These are phyloP conservation scores for Stomatorhinus walkeri DNA, from an alignment of 2,797 vertebrate genomes.

Conservation along the genomic window DNA sequence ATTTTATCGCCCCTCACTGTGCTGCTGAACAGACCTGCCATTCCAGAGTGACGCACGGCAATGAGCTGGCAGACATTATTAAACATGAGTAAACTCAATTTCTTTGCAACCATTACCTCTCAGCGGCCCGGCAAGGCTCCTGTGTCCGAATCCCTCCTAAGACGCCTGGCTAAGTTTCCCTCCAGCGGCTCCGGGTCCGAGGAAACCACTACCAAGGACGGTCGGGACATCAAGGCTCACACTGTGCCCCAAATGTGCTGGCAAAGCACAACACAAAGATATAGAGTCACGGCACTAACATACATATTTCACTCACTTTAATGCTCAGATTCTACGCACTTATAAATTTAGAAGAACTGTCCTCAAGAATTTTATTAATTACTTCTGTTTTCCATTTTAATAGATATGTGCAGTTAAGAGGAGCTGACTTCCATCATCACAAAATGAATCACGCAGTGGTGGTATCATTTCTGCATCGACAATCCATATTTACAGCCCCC, in stretches of 20 bases:
- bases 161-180: not conserved
- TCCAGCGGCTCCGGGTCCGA: not conserved
- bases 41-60: not conserved
- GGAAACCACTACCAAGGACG: not conserved
- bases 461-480: not conserved
- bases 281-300: not conserved
- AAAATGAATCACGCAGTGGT: not conserved
- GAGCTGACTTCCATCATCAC: not conserved
- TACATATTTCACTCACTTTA: not conserved
- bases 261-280: not conserved
- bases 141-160: not conserved
- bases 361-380: not conserved
- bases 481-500: not conserved
- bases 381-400: not conserved
- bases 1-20: not conserved
- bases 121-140: no score
- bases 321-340: not conserved
- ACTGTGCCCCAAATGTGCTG: not conserved
- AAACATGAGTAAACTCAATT: not conserved
- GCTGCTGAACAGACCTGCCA: not conserved
- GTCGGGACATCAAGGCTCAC: not conserved
- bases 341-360: not conserved
- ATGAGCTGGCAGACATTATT: not conserved
- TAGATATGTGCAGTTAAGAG: not conserved
- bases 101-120: not conserved